Percentiles rank a stretch among this genome's conserved stretches.
Evolutionary conservation across 2,888 invertebrate genomes (phyloP).

Genomic region (Lepidochrysops patricia): DNA sequence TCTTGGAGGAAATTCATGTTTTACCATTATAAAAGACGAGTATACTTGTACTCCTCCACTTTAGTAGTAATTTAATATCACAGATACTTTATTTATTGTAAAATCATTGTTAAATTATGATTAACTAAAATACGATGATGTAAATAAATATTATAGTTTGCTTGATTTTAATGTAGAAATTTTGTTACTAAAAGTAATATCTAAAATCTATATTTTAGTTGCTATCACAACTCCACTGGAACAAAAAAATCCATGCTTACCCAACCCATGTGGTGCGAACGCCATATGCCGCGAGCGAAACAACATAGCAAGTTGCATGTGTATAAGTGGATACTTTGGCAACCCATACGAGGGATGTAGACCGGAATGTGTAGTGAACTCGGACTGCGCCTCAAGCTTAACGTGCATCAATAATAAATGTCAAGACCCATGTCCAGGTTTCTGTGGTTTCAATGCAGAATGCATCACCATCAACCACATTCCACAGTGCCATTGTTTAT

Average conservation of each 20-base stretch:
- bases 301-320: constrained; percentile 80
- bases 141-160: too few relatives aligned
- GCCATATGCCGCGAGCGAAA: constrained; percentile 80
- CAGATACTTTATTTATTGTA: too few relatives aligned
- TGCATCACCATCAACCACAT: constrained; percentile 85
- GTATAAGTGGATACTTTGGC: constrained; percentile 79
- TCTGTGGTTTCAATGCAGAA: constrained; percentile 83
- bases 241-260: constrained; percentile 65
- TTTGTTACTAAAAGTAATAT: constrained; percentile 8
- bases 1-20: too few relatives aligned
- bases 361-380: constrained; percentile 81
- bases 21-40: too few relatives aligned
- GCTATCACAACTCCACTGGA: constrained; percentile 35
- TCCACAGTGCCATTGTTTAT: constrained; percentile 81
- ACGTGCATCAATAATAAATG: constrained; percentile 81
- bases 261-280: constrained; percentile 79
- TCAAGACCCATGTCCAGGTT: constrained; percentile 82
- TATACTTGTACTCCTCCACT: too few relatives aligned
- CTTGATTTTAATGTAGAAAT: too few relatives aligned
- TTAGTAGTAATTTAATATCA: too few relatives aligned
- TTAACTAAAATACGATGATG: too few relatives aligned
- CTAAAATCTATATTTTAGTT: constrained; percentile 24
- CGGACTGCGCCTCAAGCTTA: constrained; percentile 77
- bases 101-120: too few relatives aligned
- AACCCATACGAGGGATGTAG: constrained; percentile 81